Conservation (phyloP, 2,888 invertebrate genomes). For the Drosophila siamana region DNA sequence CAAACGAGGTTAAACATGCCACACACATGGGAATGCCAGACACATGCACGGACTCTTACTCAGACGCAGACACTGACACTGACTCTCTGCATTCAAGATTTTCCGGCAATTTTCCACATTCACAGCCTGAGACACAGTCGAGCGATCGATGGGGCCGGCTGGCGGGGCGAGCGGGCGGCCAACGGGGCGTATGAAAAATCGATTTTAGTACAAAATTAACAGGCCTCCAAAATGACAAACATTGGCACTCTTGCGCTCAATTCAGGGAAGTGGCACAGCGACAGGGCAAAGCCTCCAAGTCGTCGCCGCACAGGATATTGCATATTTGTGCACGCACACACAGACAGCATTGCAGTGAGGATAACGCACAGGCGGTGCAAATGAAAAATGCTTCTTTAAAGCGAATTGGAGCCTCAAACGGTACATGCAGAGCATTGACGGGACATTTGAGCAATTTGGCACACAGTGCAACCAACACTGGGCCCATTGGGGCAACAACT, state of each 20-base stretch:
- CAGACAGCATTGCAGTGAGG: background rate
- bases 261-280: slow-evolving; percentile 38
- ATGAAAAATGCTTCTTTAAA: slow-evolving; percentile 79
- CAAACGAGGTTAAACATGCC: slow-evolving; percentile 80
- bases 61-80: background rate
- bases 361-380: slow-evolving; percentile 19
- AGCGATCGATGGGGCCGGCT: slow-evolving; percentile 49
- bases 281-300: slow-evolving; percentile 46
- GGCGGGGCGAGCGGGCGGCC: background rate
- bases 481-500: background rate
- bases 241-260: slow-evolving; percentile 70
- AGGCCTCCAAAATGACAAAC: slow-evolving; percentile 80
- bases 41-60: slow-evolving; percentile 14
- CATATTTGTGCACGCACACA: slow-evolving; percentile 61
- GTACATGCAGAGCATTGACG: slow-evolving; percentile 27
- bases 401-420: slow-evolving; percentile 63
- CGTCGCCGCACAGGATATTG: slow-evolving; percentile 75
- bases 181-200: slow-evolving; percentile 62
- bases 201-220: slow-evolving; percentile 81
- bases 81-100: slow-evolving; percentile 68
- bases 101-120: slow-evolving; percentile 70
- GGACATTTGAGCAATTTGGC: slow-evolving; percentile 58
- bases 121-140: slow-evolving; percentile 29
- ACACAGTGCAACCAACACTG: slow-evolving; percentile 21
- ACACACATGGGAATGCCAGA: slow-evolving; percentile 65